Evolutionary conservation across 2,888 invertebrate genomes (phyloP), one percentile per base, ranked within the genome.

Genomic region (Quadriops clusia): DNA sequence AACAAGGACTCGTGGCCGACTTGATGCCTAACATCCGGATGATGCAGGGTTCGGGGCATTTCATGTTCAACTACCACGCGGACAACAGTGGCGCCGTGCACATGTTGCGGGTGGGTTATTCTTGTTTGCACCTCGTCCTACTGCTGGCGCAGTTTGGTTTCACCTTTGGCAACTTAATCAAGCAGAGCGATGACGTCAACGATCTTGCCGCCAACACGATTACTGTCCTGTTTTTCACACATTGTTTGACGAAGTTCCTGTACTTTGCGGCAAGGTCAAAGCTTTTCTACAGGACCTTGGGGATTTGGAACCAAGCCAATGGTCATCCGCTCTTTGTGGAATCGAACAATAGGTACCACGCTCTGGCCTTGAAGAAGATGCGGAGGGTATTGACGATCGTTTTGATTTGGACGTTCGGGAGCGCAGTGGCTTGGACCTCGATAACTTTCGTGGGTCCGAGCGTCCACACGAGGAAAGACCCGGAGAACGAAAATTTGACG

Each of bases 231-330:
- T 86, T 84, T 61, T 86, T 85, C 54, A 67, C 78, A 0, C 86
- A 86, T 49, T 71, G 77, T 33, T 50, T 84, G 18, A 78, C 81
- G 17, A 86, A 87, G 56, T 63, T 79, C 41, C 40, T 71, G 7
- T 85, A 80, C 57, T 76, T 85, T 46, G 84, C 77, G 1, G 45
- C 77, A 4, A 74, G 77, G 41, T 75, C 78, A 12, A 81, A 81
- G 51, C 65, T 73, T 33, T 79, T 83, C 49, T 82, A 83, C 60
- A 73, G 84, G 49, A 82, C 83, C 0, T 56, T 85, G 21, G 78
- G 76, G 16, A 74, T 82, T 37, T 87, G 86, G 86, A 86, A 86
- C 54, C 81, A 83, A 58, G 73, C 79, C 0, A 84, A 85, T 57
- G 75, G 78, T 30, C 85, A 87, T 60, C 84, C 86, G 0, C 56